phyloP scores from a whole-genome alignment of 2,113 vertebrate species.

The Misgurnus anguillicaudatus region DNA sequence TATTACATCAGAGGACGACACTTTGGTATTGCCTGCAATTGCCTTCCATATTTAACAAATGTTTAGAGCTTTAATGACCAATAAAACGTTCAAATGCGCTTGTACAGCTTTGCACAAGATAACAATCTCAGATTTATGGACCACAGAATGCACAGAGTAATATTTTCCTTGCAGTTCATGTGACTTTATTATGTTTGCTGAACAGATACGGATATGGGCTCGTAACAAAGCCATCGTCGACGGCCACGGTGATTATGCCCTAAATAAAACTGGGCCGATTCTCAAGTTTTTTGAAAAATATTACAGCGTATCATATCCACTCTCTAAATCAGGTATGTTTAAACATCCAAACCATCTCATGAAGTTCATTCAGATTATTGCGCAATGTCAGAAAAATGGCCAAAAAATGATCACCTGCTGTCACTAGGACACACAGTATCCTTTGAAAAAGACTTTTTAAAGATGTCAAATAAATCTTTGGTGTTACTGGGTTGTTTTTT shows the following conservation, averaged over 20 bases:
- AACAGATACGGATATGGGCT: constrained; percentile 89
- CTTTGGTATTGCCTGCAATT: constrained; percentile 66
- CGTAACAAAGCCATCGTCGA: constrained; percentile 69
- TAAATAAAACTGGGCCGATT: constrained; percentile 75
- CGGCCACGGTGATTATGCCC: constrained; percentile 75
- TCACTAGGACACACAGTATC: too few species aligned
- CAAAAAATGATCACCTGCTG: too few species aligned
- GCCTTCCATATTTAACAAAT: not conserved
- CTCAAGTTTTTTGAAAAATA: constrained; percentile 76
- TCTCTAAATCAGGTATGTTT: constrained; percentile 82
- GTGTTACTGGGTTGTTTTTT: too few species aligned
- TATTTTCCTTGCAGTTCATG: not conserved
- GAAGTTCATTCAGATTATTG: not conserved
- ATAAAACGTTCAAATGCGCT: not conserved
- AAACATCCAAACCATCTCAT: not conserved
- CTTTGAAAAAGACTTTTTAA: too few species aligned
- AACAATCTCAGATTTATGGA: constrained; percentile 11
- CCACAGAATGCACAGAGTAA: not conserved
- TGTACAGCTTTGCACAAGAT: not conserved
- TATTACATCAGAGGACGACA: accelerated
- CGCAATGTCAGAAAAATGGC: not conserved
- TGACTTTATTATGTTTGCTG: constrained; percentile 2
- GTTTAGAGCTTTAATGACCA: not conserved
- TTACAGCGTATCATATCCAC: constrained; percentile 79
- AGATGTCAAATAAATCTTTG: too few species aligned